Evolutionary conservation across 1,140 invertebrate genomes (phyloP), one percentile per base, ranked within the genome.

Genomic region (Anthonomus grandis): DNA sequence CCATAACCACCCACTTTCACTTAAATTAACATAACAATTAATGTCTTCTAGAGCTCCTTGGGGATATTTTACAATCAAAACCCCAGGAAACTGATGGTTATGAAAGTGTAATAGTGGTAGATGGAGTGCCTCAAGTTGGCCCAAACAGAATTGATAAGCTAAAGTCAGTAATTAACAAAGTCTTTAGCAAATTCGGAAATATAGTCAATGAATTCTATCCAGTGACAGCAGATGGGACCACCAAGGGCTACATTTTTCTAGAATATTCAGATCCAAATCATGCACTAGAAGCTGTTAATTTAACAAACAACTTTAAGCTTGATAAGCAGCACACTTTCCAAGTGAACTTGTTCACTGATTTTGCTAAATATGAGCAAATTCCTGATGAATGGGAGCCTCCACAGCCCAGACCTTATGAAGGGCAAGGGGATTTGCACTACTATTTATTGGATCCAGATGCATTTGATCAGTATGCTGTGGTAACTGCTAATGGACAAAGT

Each of bases 301-400:
- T 83, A 22, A 84, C 87, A 17, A 94, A 99, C 76, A 93, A 95
- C 65, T 90, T 95, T 75, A 95, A 95, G 73, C 81, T 99, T 64
- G 97, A 99, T 76, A 98, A 98, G 70, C 83, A 87, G 44, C 95
- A 98, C 68, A 96, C 91, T 9, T 96, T 99, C 75, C 81, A 88
- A 69, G 91, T 98, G 1, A 98, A 98, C 76, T 78, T 96, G 6
- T 96, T 99, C 68, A 93, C 91, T 2, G 95, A 99, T 74, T 97
- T 98, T 77, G 75, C 34, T 51, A 91, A 90, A 67, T 97, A 91
- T 79, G 86, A 90, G 63, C 85, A 91, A 60, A 93, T 97, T 58
- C 87, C 94, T 9, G 89, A 95, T 62, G 85, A 95, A 66, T 98
- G 95, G 93, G 86, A 90, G 65, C 86, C 91, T 3, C 96, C 95